A percentile compares a stretch with the other conserved stretches of the same genome.
These are phyloP conservation scores for Acleris cristana DNA, from an alignment of 2,888 invertebrate genomes.

Conservation along the genomic window DNA sequence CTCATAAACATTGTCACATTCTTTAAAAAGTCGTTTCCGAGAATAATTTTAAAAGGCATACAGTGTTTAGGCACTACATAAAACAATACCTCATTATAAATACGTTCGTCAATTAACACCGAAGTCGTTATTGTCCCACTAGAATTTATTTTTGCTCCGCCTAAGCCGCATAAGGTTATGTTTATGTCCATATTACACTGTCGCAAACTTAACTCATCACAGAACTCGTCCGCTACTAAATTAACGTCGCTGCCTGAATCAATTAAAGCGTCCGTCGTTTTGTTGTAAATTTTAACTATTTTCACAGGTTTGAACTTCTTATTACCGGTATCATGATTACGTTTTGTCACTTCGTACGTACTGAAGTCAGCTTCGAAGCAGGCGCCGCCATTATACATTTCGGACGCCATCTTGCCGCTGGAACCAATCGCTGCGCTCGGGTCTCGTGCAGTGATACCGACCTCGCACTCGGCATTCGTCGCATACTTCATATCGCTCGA, in stretches of 20 bases:
- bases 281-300: conserved; percentile 6
- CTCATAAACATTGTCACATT: too few species aligned
- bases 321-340: too few species aligned
- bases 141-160: conserved; percentile 12
- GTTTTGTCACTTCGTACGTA: too few species aligned
- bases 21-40: too few species aligned
- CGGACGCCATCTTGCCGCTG: too few species aligned
- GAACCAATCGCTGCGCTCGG: too few species aligned
- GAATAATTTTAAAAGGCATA: too few species aligned
- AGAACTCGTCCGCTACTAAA: conserved; percentile 5
- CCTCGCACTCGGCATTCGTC: not conserved
- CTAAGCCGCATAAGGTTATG: conserved; percentile 15
- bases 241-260: not conserved
- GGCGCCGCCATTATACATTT: too few species aligned
- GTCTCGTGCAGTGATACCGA: not conserved
- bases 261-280: conserved; percentile 4
- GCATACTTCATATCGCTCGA: conserved; percentile 6
- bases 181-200: not conserved
- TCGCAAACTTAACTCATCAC: not conserved
- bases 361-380: too few species aligned
- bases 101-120: conserved; percentile 5
- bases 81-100: conserved; percentile 6
- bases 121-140: conserved; percentile 12
- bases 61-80: conserved; percentile 11
- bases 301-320: conserved; percentile 6